A percentile compares a stretch with the other conserved stretches of the same genome.
Evolutionary conservation across 2,888 invertebrate genomes (phyloP).

Genomic region (Sthenelais limicola): DNA sequence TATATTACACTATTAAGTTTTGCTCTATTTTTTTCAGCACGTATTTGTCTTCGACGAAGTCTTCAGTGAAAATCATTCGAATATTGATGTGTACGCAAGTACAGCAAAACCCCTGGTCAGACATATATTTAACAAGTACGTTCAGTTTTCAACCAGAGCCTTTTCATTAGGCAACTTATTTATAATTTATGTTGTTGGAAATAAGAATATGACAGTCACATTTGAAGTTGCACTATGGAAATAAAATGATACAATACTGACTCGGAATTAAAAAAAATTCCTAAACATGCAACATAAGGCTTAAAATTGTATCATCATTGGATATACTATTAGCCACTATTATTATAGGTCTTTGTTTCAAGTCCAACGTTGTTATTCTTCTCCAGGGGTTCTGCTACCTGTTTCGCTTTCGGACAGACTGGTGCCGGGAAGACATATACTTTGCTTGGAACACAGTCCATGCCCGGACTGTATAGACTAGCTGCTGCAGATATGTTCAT

Average conservation of each 20-base stretch:
- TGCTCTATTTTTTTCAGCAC: conserved; percentile 61
- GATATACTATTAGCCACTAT: neutral
- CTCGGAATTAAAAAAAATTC: no score
- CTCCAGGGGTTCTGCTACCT: conserved; percentile 67
- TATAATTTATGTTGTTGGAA: no score
- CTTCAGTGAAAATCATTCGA: conserved; percentile 64
- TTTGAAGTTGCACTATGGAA: no score
- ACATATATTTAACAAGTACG: conserved; percentile 68
- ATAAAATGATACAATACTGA: no score
- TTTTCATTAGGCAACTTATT: no score
- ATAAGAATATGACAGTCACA: no score
- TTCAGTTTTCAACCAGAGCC: no score
- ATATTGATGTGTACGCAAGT: conserved; percentile 67
- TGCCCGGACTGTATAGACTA: conserved; percentile 67
- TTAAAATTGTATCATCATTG: no score
- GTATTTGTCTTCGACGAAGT: conserved; percentile 71
- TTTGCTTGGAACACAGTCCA: conserved; percentile 64
- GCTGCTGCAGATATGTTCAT: conserved; percentile 68
- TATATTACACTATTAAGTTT: no score
- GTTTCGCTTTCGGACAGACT: conserved; percentile 72
- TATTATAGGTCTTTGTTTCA: neutral
- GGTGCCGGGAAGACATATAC: conserved; percentile 72
- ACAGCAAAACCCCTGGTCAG: conserved; percentile 67
- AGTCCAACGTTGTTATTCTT: neutral
- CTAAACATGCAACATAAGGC: no score